Conservation (phyloP, 2,797 vertebrate genomes). For the Hypotaenidia okinawae region DNA sequence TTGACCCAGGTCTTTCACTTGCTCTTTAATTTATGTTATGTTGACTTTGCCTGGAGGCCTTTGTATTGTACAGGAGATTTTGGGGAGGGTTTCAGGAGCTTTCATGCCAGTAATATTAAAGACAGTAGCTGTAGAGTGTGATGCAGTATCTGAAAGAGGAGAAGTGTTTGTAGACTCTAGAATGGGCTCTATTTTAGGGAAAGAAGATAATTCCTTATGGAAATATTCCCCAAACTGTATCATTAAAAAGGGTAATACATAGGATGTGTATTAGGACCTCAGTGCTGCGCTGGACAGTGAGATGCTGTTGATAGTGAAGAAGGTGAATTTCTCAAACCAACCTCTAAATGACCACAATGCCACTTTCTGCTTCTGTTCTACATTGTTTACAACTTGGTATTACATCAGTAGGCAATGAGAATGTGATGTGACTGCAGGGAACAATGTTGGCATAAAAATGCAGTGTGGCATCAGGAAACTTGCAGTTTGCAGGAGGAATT, state of each 20-base stretch:
- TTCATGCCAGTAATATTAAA: background rate
- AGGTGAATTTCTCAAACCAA: background rate
- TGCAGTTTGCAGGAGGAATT: background rate
- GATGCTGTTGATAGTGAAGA: background rate
- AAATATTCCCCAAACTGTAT: background rate
- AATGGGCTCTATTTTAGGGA: background rate
- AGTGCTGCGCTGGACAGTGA: background rate
- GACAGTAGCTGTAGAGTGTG: background rate
- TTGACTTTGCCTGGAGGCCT: background rate
- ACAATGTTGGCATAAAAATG: background rate
- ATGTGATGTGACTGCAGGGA: slow-evolving; percentile 8
- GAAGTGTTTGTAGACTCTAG: background rate
- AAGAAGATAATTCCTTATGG: background rate
- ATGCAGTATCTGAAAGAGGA: background rate
- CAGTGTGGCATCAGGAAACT: background rate
- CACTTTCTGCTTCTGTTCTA: background rate
- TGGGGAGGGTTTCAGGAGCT: background rate
- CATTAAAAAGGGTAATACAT: background rate
- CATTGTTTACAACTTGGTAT: background rate
- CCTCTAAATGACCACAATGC: background rate
- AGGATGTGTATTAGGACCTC: background rate
- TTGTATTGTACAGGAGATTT: background rate
- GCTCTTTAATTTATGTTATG: background rate
- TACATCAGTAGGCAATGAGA: background rate
- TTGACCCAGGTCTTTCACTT: background rate